phyloP scores from a whole-genome alignment of 2,888 invertebrate species.

The Dichetophora obliterata region DNA sequence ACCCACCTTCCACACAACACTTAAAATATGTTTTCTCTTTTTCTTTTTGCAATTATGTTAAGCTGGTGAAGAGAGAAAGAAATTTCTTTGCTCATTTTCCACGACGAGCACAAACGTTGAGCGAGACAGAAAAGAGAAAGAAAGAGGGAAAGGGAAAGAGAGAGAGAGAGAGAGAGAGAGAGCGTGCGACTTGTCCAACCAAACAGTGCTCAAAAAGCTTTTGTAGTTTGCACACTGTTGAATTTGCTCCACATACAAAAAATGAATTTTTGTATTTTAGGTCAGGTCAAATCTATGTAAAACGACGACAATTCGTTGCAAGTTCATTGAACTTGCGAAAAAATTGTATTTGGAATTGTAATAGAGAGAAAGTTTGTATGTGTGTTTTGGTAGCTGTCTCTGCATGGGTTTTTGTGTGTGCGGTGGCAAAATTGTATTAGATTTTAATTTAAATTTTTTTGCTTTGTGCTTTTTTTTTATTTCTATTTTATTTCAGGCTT shows the following conservation, averaged over 20 bases:
- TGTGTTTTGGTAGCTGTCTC: constrained; percentile 10
- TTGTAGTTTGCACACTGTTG: constrained; percentile 49
- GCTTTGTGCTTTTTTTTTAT: constrained; percentile 15
- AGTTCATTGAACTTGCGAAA: constrained; percentile 67
- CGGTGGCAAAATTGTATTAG: constrained; percentile 1
- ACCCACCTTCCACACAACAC: not conserved
- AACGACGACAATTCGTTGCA: constrained; percentile 54
- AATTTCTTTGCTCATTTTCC: not conserved
- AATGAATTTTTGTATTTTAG: constrained; percentile 65
- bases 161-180: constrained; percentile 17
- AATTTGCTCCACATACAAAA: constrained; percentile 56
- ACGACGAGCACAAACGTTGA: not conserved
- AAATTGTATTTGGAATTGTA: constrained; percentile 51
- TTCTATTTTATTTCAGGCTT: constrained; percentile 18
- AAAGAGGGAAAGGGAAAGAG: not conserved
- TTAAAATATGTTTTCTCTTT: too few species aligned
- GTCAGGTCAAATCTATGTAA: constrained; percentile 68
- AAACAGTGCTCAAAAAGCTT: constrained; percentile 19
- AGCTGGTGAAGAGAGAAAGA: not conserved
- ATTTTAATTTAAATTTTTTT: constrained; percentile 49
- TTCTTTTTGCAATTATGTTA: too few species aligned
- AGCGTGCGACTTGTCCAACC: too few species aligned
- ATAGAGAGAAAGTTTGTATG: constrained; percentile 51
- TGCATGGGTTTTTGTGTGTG: constrained; percentile 31
- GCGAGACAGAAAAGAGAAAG: not conserved